Percentiles rank a stretch among this genome's conserved stretches.
Evolutionary conservation across 2,888 invertebrate genomes (phyloP).

Genomic region (Liopterus haemorrhoidalis): DNA sequence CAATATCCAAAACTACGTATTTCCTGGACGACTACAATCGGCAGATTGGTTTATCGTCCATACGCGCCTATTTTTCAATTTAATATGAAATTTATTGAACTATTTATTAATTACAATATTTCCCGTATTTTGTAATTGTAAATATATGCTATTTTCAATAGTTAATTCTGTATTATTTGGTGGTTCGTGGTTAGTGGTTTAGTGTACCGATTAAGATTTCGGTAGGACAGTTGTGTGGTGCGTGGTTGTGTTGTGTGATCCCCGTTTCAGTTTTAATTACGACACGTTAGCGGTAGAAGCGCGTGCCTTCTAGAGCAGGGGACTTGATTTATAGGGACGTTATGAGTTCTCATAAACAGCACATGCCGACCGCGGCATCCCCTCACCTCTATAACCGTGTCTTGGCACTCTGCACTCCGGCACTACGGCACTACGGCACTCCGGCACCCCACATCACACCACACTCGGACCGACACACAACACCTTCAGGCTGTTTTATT

Average conservation of each 20-base stretch:
- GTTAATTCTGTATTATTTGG: too few relatives aligned
- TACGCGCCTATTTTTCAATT: too few relatives aligned
- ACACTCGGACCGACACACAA: conserved; percentile 25
- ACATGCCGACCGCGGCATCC: conserved; percentile 45
- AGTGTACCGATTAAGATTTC: too few relatives aligned
- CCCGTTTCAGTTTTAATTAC: conserved; percentile 16
- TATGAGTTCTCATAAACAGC: conserved; percentile 52
- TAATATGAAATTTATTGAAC: too few relatives aligned
- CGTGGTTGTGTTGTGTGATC: neutral
- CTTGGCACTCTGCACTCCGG: conserved; percentile 40
- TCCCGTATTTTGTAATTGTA: too few relatives aligned
- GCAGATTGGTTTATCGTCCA: too few relatives aligned
- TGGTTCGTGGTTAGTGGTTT: too few relatives aligned
- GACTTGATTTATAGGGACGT: conserved; percentile 51
- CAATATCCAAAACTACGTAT: too few relatives aligned
- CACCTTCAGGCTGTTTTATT: conserved; percentile 1
- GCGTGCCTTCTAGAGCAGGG: conserved; percentile 43
- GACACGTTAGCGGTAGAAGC: conserved; percentile 12
- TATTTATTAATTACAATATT: too few relatives aligned
- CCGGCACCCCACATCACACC: conserved; percentile 38
- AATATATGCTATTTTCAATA: too few relatives aligned
- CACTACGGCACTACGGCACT: conserved; percentile 34
- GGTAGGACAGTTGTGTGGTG: neutral
- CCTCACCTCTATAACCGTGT: conserved; percentile 46
- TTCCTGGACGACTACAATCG: too few relatives aligned